Conservation (phyloP, 2,888 invertebrate species). For the Eupithecia pulchellata region DNA sequence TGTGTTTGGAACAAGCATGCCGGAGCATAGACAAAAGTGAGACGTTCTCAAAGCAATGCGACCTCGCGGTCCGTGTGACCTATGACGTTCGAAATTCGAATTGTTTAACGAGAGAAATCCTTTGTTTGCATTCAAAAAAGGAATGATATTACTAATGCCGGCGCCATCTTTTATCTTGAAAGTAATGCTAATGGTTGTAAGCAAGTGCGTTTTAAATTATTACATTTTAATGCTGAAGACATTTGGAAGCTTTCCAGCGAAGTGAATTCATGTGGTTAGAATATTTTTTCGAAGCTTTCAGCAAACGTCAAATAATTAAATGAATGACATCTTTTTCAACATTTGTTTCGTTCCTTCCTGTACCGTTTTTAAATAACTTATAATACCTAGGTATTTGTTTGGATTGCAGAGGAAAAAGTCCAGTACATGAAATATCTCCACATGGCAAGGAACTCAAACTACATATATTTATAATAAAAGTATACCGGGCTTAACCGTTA, state of each 20-base stretch:
- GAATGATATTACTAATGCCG: conserved; percentile 46
- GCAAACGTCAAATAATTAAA: conserved; percentile 38
- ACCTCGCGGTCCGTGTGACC: conserved; percentile 70
- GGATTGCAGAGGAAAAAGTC: conserved; percentile 39
- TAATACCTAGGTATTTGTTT: conserved; percentile 22
- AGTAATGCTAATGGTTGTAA: conserved; percentile 18
- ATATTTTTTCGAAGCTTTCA: neutral
- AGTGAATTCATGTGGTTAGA: conserved; percentile 29
- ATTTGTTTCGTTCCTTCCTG: conserved; percentile 12
- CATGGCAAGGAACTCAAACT: neutral
- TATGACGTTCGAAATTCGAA: conserved; percentile 68
- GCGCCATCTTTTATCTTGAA: conserved; percentile 29
- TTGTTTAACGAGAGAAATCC: conserved; percentile 67
- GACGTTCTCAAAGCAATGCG: conserved; percentile 73
- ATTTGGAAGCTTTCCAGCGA: conserved; percentile 59
- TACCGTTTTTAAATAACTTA: conserved; percentile 14
- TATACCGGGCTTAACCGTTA: neutral
- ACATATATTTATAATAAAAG: neutral
- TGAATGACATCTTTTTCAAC: conserved; percentile 40
- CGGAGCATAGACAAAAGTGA: conserved; percentile 70
- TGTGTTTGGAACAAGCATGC: conserved; percentile 61
- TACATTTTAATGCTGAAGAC: conserved; percentile 46
- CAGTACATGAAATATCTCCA: conserved; percentile 43
- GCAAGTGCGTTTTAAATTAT: conserved; percentile 47
- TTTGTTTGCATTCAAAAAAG: conserved; percentile 67